Evolutionary conservation across 1,140 invertebrate species (phyloP), one percentile per base, ranked within the genome.

Genomic region (Dufourea novaeangliae): DNA sequence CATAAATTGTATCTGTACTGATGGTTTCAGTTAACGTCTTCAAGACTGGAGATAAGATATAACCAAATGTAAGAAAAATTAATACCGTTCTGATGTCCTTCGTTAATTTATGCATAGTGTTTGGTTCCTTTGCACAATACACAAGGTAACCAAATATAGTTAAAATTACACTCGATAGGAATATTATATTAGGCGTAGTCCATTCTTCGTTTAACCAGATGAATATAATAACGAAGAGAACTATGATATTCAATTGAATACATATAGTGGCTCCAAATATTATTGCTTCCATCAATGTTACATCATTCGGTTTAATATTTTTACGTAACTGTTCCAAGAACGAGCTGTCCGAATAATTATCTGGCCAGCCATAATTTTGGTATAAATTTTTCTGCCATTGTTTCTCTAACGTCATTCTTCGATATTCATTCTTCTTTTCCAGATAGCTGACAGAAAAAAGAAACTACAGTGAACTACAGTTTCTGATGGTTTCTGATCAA

Each of bases 1-100:
- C 96, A 88, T 99, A 99, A 88, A 99, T 99, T 2, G 98, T 99
- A 90, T 99, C 98, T 1, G 98, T 99, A 87, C 97, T 98, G 0
- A 99, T 96, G 0, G 97, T 98, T 90, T 98, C 97, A 0, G 98
- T 99, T 41, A 99, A 93, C 0, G 97, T 99, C 91, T 98, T 97
- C n/a, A 99, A 92, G 32, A 99, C 94, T 0, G 98, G 98, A 0
- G 97, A 98, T 59, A 98, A 93, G 50, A 97, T 94, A 87, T 96
- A 97, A 29, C 97, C 96, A 88, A 98, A 96, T 0, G 96, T 94
- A 5, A 97, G 88, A 89, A 97, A 98, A 29, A 97, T 95, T 67
- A 96, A 87, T 0, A 96, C 93, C 4, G 95, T 96, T 90, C 95
- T 94, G 5, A 95, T 89, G 85, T 96, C 94, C 81, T 94, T 94